Evolutionary conservation across 2,113 vertebrate species (phyloP).

Genomic region (Parotia lawesii): DNA sequence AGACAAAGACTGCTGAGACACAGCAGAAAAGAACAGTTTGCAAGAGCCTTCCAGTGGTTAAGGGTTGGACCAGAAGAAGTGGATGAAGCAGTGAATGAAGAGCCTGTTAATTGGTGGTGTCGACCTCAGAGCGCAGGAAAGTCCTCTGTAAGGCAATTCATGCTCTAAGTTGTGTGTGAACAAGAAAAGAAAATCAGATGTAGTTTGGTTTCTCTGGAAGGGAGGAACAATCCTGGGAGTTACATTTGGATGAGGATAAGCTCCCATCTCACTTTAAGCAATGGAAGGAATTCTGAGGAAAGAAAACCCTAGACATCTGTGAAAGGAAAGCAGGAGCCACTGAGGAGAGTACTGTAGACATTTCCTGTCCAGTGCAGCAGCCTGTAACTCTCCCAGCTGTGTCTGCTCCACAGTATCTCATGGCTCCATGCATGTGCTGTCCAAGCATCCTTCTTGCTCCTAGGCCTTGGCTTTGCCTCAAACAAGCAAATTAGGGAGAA

Average conservation of each 20-base stretch:
- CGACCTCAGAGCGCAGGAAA: neutral
- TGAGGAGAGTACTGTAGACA: neutral
- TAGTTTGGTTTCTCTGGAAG: neutral
- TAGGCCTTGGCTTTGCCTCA: neutral
- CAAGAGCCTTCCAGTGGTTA: neutral
- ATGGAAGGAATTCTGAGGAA: neutral
- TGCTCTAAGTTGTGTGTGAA: neutral
- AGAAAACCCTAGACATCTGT: neutral
- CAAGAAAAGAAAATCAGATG: neutral
- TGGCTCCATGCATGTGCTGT: neutral
- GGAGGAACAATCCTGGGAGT: neutral
- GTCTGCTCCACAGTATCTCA: neutral
- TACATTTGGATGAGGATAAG: neutral
- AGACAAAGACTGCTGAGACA: neutral
- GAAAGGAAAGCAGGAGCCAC: neutral
- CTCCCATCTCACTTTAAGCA: neutral
- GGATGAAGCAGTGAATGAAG: neutral
- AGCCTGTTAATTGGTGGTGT: neutral
- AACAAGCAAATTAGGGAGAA: neutral
- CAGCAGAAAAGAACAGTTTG: neutral
- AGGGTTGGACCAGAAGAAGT: neutral
- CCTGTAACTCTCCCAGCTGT: neutral
- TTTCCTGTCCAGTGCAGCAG: neutral
- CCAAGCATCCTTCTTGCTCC: neutral
- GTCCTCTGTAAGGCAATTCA: neutral